phyloP scores from a whole-genome alignment of 1,140 invertebrate genomes.

The Vollenhovia emeryi region DNA sequence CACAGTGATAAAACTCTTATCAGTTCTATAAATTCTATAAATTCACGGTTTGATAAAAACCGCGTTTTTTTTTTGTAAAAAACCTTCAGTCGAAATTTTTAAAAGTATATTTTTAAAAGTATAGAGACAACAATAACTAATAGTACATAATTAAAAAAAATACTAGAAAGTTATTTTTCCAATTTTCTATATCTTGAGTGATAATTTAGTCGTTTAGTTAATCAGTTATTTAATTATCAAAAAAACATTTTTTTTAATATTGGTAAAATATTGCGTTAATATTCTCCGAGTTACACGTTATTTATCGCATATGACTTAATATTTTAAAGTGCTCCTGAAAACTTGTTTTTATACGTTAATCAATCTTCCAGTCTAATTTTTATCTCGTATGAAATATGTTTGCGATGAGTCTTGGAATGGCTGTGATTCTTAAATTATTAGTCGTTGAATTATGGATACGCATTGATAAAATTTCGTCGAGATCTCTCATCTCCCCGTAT shows the following conservation, averaged over 20 bases:
- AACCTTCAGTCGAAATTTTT: not conserved
- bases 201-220: too few relatives aligned
- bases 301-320: not conserved
- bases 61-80: not conserved
- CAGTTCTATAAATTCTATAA: not conserved
- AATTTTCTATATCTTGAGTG: not conserved
- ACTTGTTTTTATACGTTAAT: not conserved
- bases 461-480: constrained; percentile 8
- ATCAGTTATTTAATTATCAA: not conserved
- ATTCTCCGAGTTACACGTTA: not conserved
- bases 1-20: not conserved
- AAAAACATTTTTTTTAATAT: too few relatives aligned
- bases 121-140: not conserved
- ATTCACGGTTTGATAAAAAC: not conserved
- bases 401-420: not conserved
- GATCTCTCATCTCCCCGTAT: not conserved
- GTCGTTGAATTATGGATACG: not conserved
- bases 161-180: not conserved
- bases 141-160: not conserved
- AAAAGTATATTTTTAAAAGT: too few relatives aligned
- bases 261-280: not conserved
- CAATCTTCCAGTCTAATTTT: not conserved
- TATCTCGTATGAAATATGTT: too few relatives aligned
- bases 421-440: not conserved
- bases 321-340: not conserved